Conservation (phyloP, 2,113 vertebrate species). For the Myotis brandtii region DNA sequence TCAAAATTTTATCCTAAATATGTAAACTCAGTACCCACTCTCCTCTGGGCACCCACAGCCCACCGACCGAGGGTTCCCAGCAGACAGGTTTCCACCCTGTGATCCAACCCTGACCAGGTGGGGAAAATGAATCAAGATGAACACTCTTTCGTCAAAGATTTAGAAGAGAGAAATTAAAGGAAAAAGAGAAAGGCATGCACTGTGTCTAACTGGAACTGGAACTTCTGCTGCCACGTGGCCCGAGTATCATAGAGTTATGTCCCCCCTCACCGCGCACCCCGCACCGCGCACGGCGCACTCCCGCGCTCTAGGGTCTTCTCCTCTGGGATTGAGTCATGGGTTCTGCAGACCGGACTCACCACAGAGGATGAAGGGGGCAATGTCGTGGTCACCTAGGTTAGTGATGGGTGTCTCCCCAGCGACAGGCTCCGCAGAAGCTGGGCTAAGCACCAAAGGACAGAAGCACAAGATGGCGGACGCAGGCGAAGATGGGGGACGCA, state of each 20-base stretch:
- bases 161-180: neutral
- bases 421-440: neutral
- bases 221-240: conserved; percentile 9
- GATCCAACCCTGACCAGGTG: neutral
- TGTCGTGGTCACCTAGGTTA: neutral
- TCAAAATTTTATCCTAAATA: neutral
- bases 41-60: conserved; percentile 10
- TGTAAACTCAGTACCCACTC: neutral
- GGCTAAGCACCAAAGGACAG: neutral
- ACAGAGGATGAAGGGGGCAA: neutral
- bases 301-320: neutral
- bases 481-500: neutral
- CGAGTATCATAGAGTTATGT: neutral
- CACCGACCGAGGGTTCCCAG: neutral
- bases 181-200: neutral
- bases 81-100: neutral
- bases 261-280: neutral
- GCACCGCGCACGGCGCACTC: neutral
- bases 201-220: neutral
- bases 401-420: neutral
- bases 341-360: neutral
- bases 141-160: neutral
- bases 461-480: neutral
- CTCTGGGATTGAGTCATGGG: neutral
- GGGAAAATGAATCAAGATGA: conserved; percentile 44